Conservation (phyloP, 1,140 invertebrate genomes). For the Ceratina japonica region DNA sequence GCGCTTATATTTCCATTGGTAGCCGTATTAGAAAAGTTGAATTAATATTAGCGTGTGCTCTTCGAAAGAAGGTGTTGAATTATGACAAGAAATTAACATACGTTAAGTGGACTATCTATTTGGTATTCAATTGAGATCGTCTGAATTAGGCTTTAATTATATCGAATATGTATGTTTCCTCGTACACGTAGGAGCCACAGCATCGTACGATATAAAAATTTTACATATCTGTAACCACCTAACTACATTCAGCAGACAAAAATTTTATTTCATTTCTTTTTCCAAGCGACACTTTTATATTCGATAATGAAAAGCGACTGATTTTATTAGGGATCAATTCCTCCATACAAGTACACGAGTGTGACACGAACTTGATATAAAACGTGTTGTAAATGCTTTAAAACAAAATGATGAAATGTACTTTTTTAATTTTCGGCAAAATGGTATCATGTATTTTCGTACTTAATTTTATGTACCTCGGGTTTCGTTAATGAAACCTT, state of each 20-base stretch:
- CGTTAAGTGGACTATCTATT: too few species aligned
- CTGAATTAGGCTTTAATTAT: constrained; percentile 37
- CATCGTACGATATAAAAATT: constrained; percentile 55
- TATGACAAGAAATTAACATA: not conserved
- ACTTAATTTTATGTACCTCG: not conserved
- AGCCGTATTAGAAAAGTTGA: constrained; percentile 32
- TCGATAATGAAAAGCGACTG: not conserved
- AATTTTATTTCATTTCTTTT: constrained; percentile 1
- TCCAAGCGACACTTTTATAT: constrained; percentile 6
- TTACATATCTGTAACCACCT: constrained; percentile 65
- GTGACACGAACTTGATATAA: not conserved
- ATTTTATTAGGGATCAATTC: not conserved
- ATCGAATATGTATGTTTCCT: constrained; percentile 80
- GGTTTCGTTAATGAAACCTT: constrained; percentile 7
- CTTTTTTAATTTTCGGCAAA: not conserved
- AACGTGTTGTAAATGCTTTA: constrained; percentile 3
- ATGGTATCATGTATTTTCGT: constrained; percentile 2
- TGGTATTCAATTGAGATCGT: constrained; percentile 23
- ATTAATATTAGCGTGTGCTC: not conserved
- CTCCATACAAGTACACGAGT: not conserved
- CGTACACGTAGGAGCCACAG: constrained; percentile 62
- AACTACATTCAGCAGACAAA: constrained; percentile 72
- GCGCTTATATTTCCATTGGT: constrained; percentile 31
- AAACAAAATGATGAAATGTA: constrained; percentile 12
- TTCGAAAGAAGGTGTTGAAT: constrained; percentile 50